Evolutionary conservation across 2,888 invertebrate genomes (phyloP).

Genomic region (Troilus luridus): DNA sequence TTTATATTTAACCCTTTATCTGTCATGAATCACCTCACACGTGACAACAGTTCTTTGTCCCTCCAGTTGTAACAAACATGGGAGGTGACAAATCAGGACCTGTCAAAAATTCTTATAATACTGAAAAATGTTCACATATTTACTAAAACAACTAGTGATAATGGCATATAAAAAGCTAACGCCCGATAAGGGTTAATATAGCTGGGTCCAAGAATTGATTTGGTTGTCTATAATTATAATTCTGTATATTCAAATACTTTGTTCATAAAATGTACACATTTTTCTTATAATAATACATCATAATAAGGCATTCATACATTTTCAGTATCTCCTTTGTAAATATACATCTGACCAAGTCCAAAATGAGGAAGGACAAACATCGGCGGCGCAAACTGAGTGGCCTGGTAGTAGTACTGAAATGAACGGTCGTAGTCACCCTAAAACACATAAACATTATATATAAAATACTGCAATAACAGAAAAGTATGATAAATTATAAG

Average conservation of each 20-base stretch:
- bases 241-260: not conserved
- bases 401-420: constrained; percentile 98
- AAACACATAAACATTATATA: constrained; percentile 64
- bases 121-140: no score
- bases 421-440: constrained; percentile 94
- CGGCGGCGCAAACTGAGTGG: constrained; percentile 96
- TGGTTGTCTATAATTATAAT: not conserved
- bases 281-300: not conserved
- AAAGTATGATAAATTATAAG: not conserved
- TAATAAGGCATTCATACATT: constrained; percentile 76
- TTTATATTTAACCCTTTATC: no score
- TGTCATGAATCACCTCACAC: no score
- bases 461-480: not conserved
- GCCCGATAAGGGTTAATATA: no score
- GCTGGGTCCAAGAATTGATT: no score
- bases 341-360: constrained; percentile 99
- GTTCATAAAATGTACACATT: not conserved
- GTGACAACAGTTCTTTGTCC: no score
- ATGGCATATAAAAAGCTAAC: no score
- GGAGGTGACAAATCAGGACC: no score
- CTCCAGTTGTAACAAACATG: no score
- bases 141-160: no score
- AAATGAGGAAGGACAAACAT: constrained; percentile 97
- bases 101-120: no score
- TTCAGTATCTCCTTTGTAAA: constrained; percentile 94